These are phyloP conservation scores for Zoanthus solanderi DNA, from an alignment of 92 coral and sea anemone species.

Conservation along the genomic window DNA sequence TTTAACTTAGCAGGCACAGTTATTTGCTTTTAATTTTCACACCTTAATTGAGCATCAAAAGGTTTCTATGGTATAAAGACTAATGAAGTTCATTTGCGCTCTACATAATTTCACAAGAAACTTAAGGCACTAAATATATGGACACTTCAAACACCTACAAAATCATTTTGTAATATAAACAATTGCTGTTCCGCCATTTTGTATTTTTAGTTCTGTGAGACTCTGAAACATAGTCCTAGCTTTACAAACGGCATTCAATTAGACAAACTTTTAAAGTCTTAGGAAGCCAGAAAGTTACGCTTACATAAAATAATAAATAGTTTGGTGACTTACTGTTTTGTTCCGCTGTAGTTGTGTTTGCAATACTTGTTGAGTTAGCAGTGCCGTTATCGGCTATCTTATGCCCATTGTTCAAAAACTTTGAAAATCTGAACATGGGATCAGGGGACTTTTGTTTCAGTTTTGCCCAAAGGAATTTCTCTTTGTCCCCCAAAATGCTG, in stretches of 20 bases:
- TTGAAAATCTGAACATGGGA: background rate
- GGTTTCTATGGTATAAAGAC: too few species aligned
- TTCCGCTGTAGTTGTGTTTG: background rate
- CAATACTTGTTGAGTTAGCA: background rate
- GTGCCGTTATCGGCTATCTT: constrained; percentile 26
- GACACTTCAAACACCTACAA: too few species aligned
- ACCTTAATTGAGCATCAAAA: too few species aligned
- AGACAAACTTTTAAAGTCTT: background rate
- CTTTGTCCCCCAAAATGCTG: background rate
- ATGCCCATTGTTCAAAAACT: background rate
- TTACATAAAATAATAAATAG: background rate
- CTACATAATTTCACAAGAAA: too few species aligned
- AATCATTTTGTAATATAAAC: too few species aligned
- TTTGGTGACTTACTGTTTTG: constrained; percentile 5
- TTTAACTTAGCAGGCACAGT: background rate
- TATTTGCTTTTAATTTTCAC: background rate
- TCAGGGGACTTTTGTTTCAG: background rate
- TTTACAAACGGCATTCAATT: too few species aligned
- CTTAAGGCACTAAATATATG: too few species aligned
- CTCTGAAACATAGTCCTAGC: too few species aligned
- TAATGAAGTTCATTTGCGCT: too few species aligned
- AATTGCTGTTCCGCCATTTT: too few species aligned
- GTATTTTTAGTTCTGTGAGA: too few species aligned
- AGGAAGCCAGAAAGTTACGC: too few species aligned
- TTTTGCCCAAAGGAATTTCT: background rate